A percentile compares a stretch with the other conserved stretches of the same genome.
These are phyloP conservation scores for Proisotoma minuta DNA, from an alignment of 2,888 invertebrate species.

Conservation along the genomic window DNA sequence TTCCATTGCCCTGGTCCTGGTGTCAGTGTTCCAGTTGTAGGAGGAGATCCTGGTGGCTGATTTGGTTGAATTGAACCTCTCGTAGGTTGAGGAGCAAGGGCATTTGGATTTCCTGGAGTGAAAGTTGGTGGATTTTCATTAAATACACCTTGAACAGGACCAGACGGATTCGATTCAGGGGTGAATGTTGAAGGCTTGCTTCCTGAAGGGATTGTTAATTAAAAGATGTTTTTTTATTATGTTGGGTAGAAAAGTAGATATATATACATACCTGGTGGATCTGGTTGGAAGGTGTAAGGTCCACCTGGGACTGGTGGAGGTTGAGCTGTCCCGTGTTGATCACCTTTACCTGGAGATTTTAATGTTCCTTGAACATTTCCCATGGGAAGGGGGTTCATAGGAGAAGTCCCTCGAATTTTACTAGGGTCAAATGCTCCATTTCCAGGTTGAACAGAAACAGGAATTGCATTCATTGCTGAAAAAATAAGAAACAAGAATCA, in stretches of 20 bases:
- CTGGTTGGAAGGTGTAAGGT: neutral
- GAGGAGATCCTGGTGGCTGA: neutral
- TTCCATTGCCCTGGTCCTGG: neutral
- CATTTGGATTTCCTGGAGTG: neutral
- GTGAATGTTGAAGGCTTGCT: neutral
- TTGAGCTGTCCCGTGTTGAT: neutral
- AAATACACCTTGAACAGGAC: neutral
- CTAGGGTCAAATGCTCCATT: neutral
- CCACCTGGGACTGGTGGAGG: neutral
- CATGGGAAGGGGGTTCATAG: neutral
- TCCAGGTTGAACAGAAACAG: neutral
- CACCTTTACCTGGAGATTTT: neutral
- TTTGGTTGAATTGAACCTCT: neutral
- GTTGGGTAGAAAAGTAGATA: too few species aligned
- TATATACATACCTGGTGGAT: too few species aligned
- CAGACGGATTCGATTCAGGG: neutral
- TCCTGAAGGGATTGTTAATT: neutral
- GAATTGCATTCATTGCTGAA: too few species aligned
- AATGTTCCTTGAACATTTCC: neutral
- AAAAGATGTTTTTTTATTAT: too few species aligned
- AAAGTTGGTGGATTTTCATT: conserved; percentile 1
- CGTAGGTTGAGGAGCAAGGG: neutral
- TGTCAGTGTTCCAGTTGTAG: neutral
- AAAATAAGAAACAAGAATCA: too few species aligned
- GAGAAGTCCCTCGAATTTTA: neutral